A percentile compares a stretch with the other conserved stretches of the same genome.
Evolutionary conservation across 2,113 vertebrate species (phyloP).

Genomic region (Thinocorus orbignyianus): DNA sequence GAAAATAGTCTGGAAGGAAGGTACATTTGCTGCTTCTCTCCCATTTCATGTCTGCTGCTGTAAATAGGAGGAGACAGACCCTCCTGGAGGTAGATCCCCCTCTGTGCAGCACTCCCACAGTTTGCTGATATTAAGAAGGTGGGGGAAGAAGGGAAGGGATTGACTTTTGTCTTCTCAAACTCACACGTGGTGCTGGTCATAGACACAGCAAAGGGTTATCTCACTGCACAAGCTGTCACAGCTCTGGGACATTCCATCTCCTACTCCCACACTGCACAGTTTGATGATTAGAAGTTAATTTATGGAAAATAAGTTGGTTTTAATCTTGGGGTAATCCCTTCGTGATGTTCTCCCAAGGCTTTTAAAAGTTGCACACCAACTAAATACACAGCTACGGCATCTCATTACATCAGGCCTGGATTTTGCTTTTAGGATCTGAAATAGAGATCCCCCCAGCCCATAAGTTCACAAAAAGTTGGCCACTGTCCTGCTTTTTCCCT

Average conservation of each 20-base stretch:
- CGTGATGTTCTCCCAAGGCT: neutral
- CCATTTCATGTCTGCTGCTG: neutral
- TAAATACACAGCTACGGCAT: constrained; percentile 41
- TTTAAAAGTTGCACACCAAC: neutral
- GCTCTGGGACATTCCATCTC: neutral
- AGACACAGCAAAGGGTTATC: neutral
- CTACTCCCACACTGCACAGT: neutral
- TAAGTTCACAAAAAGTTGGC: neutral
- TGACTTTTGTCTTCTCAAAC: neutral
- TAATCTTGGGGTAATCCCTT: neutral
- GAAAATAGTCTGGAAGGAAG: neutral
- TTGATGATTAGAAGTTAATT: neutral
- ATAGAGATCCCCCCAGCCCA: neutral
- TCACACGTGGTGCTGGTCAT: neutral
- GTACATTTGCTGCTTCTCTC: neutral
- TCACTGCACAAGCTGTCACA: neutral
- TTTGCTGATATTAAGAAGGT: neutral
- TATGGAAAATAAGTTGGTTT: neutral
- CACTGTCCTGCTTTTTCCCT: neutral
- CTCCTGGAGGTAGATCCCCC: neutral
- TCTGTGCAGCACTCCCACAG: neutral
- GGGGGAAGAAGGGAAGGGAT: neutral
- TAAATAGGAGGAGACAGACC: neutral
- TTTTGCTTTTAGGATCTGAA: constrained; percentile 2
- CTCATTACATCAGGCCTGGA: neutral